Percentiles rank a stretch among this genome's conserved stretches.
These are phyloP conservation scores for Montipora capitata DNA, from an alignment of 92 coral and sea anemone genomes.

Conservation along the genomic window DNA sequence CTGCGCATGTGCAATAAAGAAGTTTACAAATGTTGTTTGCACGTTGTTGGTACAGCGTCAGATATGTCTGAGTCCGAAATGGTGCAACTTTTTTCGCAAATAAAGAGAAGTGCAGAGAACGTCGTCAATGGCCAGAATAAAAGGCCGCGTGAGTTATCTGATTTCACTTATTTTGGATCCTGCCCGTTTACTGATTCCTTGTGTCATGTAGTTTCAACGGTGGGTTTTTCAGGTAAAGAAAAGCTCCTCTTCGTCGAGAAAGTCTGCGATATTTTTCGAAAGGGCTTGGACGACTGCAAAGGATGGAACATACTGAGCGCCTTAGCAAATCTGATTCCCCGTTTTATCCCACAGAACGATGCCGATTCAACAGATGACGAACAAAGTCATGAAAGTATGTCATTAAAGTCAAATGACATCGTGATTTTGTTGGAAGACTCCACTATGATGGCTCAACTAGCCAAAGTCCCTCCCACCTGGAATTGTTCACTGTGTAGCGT, in stretches of 20 bases:
- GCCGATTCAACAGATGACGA: background rate
- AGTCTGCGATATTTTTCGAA: background rate
- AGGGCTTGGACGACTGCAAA: too few relatives aligned
- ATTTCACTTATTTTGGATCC: too few relatives aligned
- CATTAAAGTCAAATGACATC: background rate
- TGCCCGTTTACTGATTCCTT: background rate
- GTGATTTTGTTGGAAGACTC: background rate
- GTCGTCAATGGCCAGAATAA: background rate
- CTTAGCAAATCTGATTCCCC: conserved; percentile 11
- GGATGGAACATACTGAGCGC: background rate
- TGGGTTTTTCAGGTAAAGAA: background rate
- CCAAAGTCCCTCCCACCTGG: background rate
- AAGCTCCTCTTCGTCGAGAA: background rate
- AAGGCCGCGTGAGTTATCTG: too few relatives aligned
- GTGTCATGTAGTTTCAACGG: background rate
- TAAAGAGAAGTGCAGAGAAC: background rate
- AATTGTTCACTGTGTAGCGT: background rate
- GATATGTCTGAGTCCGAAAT: background rate
- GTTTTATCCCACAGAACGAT: background rate
- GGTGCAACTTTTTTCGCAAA: background rate
- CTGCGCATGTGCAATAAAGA: background rate
- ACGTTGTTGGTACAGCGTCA: background rate
- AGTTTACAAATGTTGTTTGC: background rate
- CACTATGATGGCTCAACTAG: conserved; percentile 5
- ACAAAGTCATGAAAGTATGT: background rate